Conservation (phyloP, 2,113 vertebrate species). For the Corythaixoides concolor region DNA sequence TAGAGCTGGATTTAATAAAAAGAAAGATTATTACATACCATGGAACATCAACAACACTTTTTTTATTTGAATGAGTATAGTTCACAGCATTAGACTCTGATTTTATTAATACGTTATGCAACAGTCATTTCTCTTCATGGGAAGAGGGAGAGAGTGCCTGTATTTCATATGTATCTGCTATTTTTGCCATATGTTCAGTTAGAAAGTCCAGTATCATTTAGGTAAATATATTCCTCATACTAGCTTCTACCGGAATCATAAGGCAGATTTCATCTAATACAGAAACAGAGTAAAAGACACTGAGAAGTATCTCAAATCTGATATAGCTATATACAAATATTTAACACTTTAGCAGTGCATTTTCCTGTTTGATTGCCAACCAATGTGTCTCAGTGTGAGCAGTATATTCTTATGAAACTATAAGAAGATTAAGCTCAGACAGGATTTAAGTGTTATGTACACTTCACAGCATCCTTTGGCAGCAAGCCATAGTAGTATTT, state of each 20-base stretch:
- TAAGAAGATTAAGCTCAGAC: slow-evolving; percentile 69
- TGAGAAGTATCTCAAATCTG: not conserved
- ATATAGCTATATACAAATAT: not conserved
- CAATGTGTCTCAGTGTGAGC: not conserved
- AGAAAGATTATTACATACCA: not conserved
- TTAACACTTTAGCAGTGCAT: not conserved
- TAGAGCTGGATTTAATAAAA: not conserved
- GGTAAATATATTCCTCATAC: not conserved
- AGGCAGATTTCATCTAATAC: not conserved
- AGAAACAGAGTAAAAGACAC: not conserved
- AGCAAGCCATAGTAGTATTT: not conserved
- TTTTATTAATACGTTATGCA: not conserved
- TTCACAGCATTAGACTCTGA: not conserved
- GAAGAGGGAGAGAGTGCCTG: not conserved
- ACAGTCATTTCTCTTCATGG: not conserved
- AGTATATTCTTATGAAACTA: slow-evolving; percentile 25
- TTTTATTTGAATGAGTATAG: not conserved
- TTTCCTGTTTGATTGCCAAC: not conserved
- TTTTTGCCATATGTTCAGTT: not conserved
- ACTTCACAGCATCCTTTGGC: slow-evolving; percentile 47
- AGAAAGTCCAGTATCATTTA: not conserved
- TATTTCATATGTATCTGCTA: not conserved
- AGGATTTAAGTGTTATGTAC: slow-evolving; percentile 67
- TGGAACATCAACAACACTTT: not conserved
- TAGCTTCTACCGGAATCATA: not conserved